These are phyloP conservation scores for Bergia puertoricense DNA, from an alignment of 92 coral and sea anemone genomes.

Conservation along the genomic window DNA sequence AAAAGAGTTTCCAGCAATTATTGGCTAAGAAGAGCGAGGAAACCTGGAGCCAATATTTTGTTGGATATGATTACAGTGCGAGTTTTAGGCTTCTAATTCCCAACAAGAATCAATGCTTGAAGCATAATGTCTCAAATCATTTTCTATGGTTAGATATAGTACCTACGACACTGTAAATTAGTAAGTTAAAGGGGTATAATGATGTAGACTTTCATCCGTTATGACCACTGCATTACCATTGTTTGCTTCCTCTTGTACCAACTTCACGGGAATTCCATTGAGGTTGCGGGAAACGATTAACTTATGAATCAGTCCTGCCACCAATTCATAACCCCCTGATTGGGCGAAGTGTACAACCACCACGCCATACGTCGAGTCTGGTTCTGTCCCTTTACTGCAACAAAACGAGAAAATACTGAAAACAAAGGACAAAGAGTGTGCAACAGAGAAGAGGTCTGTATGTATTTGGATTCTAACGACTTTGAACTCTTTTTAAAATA, in stretches of 20 bases:
- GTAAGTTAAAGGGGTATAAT: neutral
- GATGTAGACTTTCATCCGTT: neutral
- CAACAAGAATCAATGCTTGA: too few species aligned
- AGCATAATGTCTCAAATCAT: too few species aligned
- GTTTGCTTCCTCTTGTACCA: conserved; percentile 18
- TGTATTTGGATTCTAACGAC: too few species aligned
- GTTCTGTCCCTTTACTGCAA: neutral
- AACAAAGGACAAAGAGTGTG: too few species aligned
- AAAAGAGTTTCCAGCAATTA: neutral
- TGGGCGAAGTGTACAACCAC: neutral
- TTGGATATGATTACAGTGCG: neutral
- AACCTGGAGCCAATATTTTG: neutral
- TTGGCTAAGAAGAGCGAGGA: neutral
- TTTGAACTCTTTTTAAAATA: too few species aligned
- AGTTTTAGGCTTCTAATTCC: neutral
- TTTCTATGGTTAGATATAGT: too few species aligned
- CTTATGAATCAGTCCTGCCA: neutral
- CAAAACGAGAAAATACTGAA: neutral
- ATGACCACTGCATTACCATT: neutral
- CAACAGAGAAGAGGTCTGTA: too few species aligned
- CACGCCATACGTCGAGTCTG: neutral
- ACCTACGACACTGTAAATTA: neutral
- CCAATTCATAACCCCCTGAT: neutral
- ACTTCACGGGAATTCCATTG: neutral
- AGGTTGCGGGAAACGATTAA: neutral